A percentile compares a stretch with the other conserved stretches of the same genome.
phyloP scores from a whole-genome alignment of 2,113 vertebrate species.

The Albula glossodonta region DNA sequence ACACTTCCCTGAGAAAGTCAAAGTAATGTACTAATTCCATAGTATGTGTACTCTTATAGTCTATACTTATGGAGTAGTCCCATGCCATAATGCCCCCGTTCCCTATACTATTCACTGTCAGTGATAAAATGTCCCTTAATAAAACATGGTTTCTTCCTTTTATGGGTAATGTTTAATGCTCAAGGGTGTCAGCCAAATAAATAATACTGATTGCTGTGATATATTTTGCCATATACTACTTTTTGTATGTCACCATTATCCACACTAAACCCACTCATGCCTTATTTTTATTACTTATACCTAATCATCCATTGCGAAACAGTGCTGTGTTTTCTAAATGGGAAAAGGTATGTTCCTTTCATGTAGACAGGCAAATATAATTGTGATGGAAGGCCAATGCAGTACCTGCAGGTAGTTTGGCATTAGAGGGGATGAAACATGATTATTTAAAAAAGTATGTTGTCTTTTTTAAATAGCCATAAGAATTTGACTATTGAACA shows the following conservation, averaged over 20 bases:
- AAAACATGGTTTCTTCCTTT: neutral
- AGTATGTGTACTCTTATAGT: neutral
- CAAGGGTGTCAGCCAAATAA: conserved; percentile 2
- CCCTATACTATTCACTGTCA: neutral
- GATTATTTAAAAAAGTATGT: neutral
- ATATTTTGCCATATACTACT: neutral
- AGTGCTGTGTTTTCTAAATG: neutral
- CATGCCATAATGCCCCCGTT: neutral
- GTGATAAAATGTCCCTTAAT: neutral
- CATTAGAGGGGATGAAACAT: neutral
- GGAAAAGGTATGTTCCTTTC: neutral
- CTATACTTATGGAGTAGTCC: neutral
- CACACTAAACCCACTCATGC: neutral
- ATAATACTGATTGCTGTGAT: neutral
- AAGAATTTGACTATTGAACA: neutral
- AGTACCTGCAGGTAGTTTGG: neutral
- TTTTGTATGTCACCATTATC: neutral
- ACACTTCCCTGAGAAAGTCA: neutral
- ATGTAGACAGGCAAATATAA: neutral
- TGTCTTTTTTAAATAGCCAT: neutral
- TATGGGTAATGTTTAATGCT: neutral
- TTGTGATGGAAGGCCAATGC: neutral
- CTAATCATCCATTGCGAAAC: neutral
- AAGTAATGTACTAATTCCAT: neutral
- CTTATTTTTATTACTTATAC: neutral